Conservation (phyloP, 2,113 vertebrate species). For the Trachemys scripta region DNA sequence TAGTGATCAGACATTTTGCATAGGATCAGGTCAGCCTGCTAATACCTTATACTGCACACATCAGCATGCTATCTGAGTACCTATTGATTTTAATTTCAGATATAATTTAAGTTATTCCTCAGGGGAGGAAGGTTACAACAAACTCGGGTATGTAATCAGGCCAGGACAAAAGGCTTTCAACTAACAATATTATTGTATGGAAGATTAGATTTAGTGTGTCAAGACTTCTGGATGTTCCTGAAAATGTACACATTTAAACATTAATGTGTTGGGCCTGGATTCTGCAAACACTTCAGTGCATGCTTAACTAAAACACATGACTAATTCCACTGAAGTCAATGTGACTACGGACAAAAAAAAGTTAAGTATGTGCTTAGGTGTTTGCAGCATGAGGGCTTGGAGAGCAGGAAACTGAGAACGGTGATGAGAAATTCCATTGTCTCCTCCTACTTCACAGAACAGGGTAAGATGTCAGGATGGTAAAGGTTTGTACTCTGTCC, state of each 20-base stretch:
- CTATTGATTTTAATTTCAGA: not conserved
- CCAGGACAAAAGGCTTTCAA: not conserved
- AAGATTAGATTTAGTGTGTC: not conserved
- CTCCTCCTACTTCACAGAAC: conserved; percentile 44
- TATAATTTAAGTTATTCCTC: not conserved
- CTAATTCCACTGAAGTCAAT: conserved; percentile 52
- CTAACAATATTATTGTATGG: not conserved
- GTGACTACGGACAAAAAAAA: conserved; percentile 49
- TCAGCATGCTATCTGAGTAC: not conserved
- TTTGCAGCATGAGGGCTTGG: conserved; percentile 29
- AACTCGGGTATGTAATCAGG: not conserved
- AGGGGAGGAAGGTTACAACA: not conserved
- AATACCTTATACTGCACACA: not conserved
- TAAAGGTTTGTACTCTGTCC: conserved; percentile 56
- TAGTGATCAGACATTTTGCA: not conserved
- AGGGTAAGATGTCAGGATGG: conserved; percentile 39
- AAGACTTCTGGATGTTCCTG: not conserved
- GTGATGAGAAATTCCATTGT: conserved; percentile 59
- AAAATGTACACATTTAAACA: not conserved
- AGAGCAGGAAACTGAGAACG: conserved; percentile 57
- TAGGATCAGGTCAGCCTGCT: not conserved
- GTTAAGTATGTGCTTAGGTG: conserved; percentile 53
- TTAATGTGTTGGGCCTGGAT: not conserved
- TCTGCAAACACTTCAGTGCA: conserved; percentile 22
- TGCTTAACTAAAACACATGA: conserved; percentile 1